phyloP scores from a whole-genome alignment of 2,888 invertebrate species.

The Petrolisthes manimaculis region DNA sequence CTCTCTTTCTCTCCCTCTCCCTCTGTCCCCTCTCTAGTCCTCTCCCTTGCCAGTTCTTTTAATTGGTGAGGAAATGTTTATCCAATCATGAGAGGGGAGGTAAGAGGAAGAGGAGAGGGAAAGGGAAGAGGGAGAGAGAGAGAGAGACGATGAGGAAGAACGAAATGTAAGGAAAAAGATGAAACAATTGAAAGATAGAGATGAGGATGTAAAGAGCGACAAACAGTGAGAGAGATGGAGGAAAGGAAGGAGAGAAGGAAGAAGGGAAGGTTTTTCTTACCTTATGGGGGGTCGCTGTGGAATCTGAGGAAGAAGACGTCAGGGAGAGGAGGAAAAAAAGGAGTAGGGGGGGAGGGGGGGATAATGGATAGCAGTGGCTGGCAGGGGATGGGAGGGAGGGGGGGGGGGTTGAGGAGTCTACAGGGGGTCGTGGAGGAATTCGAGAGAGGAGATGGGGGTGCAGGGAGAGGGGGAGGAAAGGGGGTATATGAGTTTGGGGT shows the following conservation, averaged over 20 bases:
- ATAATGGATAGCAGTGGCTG: not conserved
- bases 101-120: not conserved
- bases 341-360: not conserved
- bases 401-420: not conserved
- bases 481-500: too few relatives aligned
- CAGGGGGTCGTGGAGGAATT: not conserved
- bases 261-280: not conserved
- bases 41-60: too few relatives aligned
- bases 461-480: constrained; percentile 9
- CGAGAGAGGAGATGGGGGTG: not conserved
- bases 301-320: not conserved
- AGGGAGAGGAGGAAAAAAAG: not conserved
- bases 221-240: not conserved
- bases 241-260: not conserved
- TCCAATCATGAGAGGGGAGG: not conserved
- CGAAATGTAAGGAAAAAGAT: not conserved
- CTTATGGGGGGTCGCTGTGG: too few relatives aligned
- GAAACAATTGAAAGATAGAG: not conserved
- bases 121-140: not conserved
- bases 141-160: not conserved
- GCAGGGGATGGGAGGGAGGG: not conserved
- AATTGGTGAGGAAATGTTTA: not conserved
- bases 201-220: not conserved
- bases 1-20: not conserved
- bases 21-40: not conserved